Percentiles rank a stretch among this genome's conserved stretches.
These are phyloP conservation scores for Rhinogobio ventralis DNA, from an alignment of 2,797 vertebrate species.

Conservation along the genomic window DNA sequence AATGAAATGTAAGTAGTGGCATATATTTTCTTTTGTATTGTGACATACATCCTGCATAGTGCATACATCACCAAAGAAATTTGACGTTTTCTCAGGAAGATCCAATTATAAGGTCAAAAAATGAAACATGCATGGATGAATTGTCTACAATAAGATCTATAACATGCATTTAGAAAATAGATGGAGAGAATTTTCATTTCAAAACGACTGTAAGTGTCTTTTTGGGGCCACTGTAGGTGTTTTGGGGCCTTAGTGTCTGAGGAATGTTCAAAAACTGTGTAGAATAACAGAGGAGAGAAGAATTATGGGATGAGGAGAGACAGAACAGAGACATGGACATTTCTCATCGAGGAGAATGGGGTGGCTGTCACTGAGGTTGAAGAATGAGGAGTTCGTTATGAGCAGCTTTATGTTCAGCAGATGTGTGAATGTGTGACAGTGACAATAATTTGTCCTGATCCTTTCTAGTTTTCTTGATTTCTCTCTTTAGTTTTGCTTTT, in stretches of 20 bases:
- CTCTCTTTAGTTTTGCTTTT: background rate
- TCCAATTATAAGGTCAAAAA: conserved; percentile 4
- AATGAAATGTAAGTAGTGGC: background rate
- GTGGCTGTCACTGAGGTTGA: background rate
- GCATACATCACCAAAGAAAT: background rate
- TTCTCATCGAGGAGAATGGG: background rate
- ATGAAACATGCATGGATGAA: background rate
- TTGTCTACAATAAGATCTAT: background rate
- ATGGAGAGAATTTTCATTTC: background rate
- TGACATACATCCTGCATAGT: background rate
- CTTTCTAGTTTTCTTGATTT: background rate
- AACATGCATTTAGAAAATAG: background rate
- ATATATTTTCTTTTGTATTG: background rate
- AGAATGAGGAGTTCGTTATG: background rate
- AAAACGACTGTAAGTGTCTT: background rate
- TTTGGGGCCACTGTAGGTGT: conserved; percentile 6
- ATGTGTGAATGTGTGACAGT: conserved; percentile 10
- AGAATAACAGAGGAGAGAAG: background rate
- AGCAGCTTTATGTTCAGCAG: background rate
- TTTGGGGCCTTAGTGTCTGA: conserved; percentile 11
- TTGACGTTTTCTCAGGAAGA: background rate
- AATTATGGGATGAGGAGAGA: conserved; percentile 29
- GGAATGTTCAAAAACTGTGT: conserved; percentile 17
- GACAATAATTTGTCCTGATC: background rate
- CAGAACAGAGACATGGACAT: conserved; percentile 18